Base-by-base conservation (phyloP, 2,797 vertebrate species). In the Acipenser ruthenus region DNA sequence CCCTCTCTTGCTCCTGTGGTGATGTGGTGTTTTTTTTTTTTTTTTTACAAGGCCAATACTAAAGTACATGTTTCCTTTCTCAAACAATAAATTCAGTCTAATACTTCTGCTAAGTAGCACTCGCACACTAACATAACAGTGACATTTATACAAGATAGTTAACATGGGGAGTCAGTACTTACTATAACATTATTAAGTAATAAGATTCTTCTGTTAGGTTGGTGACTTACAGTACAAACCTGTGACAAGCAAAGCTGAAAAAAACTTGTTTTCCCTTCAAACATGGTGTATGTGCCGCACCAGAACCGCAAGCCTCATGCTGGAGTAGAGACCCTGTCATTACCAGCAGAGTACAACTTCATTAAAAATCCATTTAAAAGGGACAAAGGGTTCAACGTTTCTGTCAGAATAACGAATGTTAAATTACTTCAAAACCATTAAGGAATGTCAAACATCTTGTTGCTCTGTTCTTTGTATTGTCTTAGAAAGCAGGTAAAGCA, bases 371-470 rank as follows among this genome's bases (percentile, higher is more conserved):
- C n/a, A 60, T 37, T 37, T n/a, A 50, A 18, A 50, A 2, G 15
- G 50, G 58, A 37, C 11, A 8, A 51, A 23, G 10, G 66, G 63
- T 68, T 71, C 69, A 64, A 61, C 50, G 63, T 71, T 68, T 65
- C 15, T 18, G 50, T 68, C 66, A 56, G 63, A 62, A 62, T 55
- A n/a, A 64, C 50, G 49, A 65, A 9, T 66, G 18, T 10, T 55
- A 47, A n/a, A 47, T 37, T n/a, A 56, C 8, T 8, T 68, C 13
- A 11, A 58, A 51, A 15, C 37, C 12, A 6, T 51, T 56, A 70
- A 15, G 37, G 49, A 8, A 55, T 15, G 55, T 55, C 52, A 10
- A 13, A 50, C 49, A 23, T 8, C n/a, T n/a, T 10, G 63, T 64
- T 18, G 10, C 65, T 63, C 60, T 37, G 23, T 8, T 59, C 3